Evolutionary conservation across 1,140 invertebrate species (phyloP).

Genomic region (Drosophila athabasca): DNA sequence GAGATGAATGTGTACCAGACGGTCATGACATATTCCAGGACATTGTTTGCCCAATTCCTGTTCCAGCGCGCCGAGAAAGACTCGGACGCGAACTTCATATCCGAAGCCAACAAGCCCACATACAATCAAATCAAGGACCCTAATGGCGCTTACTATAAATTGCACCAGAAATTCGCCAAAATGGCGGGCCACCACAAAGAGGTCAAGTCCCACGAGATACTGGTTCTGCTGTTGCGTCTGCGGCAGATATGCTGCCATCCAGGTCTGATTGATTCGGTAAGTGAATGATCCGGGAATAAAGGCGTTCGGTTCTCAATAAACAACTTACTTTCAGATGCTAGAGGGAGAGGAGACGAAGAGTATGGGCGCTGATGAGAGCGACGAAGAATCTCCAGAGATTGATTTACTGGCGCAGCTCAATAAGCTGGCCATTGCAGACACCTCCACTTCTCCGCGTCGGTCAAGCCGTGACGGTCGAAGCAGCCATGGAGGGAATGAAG

Average conservation of each 20-base stretch:
- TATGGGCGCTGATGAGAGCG: constrained; percentile 81
- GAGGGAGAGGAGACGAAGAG: constrained; percentile 84
- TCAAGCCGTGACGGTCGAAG: constrained; percentile 5
- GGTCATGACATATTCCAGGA: constrained; percentile 89
- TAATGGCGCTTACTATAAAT: constrained; percentile 84
- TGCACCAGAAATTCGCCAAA: constrained; percentile 87
- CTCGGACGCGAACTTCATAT: constrained; percentile 73
- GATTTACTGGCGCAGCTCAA: constrained; percentile 87
- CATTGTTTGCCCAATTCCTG: constrained; percentile 90
- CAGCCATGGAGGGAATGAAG: constrained; percentile 21
- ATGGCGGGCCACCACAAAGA: constrained; percentile 86
- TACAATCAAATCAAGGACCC: constrained; percentile 79
- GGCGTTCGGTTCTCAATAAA: too few species aligned
- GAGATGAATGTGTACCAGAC: constrained; percentile 92
- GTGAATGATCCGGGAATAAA: background rate
- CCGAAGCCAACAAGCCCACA: constrained; percentile 59
- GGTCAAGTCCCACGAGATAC: constrained; percentile 90
- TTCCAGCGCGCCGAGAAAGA: constrained; percentile 89
- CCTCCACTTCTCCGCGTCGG: constrained; percentile 16
- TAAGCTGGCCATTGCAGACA: constrained; percentile 85
- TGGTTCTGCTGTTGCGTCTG: constrained; percentile 92
- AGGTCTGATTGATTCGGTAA: constrained; percentile 87
- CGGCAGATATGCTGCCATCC: constrained; percentile 96
- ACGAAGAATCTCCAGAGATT: constrained; percentile 83
- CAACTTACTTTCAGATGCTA: constrained; percentile 85